Base-by-base conservation (phyloP, 2,797 vertebrate genomes). In the Tauraco hartlaubi region DNA sequence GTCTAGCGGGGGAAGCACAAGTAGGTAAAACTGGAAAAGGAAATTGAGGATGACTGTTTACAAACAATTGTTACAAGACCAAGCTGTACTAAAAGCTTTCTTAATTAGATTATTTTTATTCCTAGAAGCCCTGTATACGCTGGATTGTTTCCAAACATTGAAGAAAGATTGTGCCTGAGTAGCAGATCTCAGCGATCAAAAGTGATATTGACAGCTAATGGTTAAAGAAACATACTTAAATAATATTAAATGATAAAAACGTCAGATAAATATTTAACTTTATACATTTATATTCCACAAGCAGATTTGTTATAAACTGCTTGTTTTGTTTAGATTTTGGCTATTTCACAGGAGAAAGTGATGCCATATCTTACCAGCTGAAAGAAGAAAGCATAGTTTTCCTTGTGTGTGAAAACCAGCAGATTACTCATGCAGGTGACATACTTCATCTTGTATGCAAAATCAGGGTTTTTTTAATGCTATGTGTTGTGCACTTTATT, bases 251-350 rank as follows among this genome's bases (percentile, higher is more conserved):
- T 80, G 0, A 49, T 54, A 35, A 64, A 59, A 81, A 58, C 41
- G 6, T 54, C 33, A 78, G 41, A 52, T 54, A 85, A 80, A 21
- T 64, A 48, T 51, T 75, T 76, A 8, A 33, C 5, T 49, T 51
- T 31, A 28, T 58, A 21, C 8, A 31, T 74, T 35, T 20, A 33
- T 41, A 55, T 75, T 80, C 35, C 26, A 79, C 23, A 84, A 78
- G 3, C 20, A 62, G 6, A 37, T 67, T 83, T 84, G 10, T 39
- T 82, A 26, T 86, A 55, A 74, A 51, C 62, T 48, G 12, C 35
- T 76, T 76, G 8, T 90, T 95, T 96, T 85, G 75, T 97, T 94
- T 76, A 98, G 98, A 96, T 90, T 98, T 98, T 95, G 98, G 98
- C 76, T 98, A 91, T 90, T 98, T 97, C 80, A 83, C 59, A n/a